Percentiles rank a stretch among this genome's conserved stretches.
Evolutionary conservation across 2,797 vertebrate genomes (phyloP).

Genomic region (Tokudaia muenninki): DNA sequence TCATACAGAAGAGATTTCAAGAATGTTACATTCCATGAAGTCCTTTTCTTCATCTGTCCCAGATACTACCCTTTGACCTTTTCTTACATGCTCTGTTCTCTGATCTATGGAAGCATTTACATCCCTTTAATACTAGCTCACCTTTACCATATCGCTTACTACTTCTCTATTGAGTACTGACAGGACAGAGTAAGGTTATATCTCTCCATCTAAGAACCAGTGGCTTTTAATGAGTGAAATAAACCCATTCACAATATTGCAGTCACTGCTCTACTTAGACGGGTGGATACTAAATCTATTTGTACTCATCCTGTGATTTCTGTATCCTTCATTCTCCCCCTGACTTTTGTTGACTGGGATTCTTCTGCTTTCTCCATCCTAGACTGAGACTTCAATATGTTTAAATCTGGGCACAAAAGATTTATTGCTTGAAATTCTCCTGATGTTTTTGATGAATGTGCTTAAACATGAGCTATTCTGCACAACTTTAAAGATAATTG

Average conservation of each 20-base stretch:
- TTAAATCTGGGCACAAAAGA: not conserved
- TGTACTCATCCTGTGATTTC: not conserved
- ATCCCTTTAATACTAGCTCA: not conserved
- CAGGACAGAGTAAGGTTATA: not conserved
- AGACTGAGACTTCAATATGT: not conserved
- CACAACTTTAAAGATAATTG: slow-evolving; percentile 22
- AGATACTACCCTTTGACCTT: not conserved
- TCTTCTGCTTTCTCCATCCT: not conserved
- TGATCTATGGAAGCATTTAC: not conserved
- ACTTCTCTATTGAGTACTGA: not conserved
- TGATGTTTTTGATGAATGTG: slow-evolving; percentile 25
- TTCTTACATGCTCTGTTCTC: not conserved
- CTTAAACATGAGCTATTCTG: slow-evolving; percentile 5
- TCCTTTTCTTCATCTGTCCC: not conserved
- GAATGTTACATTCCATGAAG: not conserved
- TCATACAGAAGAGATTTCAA: slow-evolving; percentile 17
- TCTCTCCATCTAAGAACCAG: not conserved
- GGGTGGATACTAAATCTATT: not conserved
- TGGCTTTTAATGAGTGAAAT: slow-evolving; percentile 17
- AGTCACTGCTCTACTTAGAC: not conserved
- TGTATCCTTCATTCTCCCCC: not conserved
- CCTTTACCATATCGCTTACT: not conserved
- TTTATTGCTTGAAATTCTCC: slow-evolving; percentile 13
- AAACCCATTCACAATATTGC: not conserved
- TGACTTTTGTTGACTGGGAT: not conserved